Percentiles rank a stretch among this genome's conserved stretches.
These are phyloP conservation scores for Melopsittacus undulatus DNA, from an alignment of 2,797 vertebrate species.

Conservation along the genomic window DNA sequence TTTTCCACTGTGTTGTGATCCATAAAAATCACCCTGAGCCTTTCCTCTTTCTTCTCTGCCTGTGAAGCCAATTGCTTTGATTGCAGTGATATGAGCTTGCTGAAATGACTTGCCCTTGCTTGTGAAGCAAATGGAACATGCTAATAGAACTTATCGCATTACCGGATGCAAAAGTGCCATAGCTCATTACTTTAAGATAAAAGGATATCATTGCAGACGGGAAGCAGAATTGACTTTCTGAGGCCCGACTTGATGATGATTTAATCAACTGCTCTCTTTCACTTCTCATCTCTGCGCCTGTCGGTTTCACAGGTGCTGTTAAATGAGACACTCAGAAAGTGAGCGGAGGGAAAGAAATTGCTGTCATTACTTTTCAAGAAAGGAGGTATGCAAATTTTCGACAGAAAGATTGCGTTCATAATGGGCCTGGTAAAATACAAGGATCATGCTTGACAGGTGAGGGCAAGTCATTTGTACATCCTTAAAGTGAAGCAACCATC, in stretches of 20 bases:
- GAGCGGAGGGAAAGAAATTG: constrained; percentile 89
- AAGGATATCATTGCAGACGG: constrained; percentile 99
- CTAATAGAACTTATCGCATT: constrained; percentile 99
- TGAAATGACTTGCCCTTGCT: constrained; percentile 97
- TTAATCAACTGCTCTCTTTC: constrained; percentile 99
- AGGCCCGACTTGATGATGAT: constrained; percentile 98
- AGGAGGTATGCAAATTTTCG: constrained; percentile 96
- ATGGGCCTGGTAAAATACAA: constrained; percentile 90
- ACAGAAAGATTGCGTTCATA: constrained; percentile 93
- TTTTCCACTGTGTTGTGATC: constrained; percentile 89
- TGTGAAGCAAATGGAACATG: constrained; percentile 99
- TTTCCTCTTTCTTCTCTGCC: constrained; percentile 82
- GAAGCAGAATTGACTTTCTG: constrained; percentile 99
- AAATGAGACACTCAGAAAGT: constrained; percentile 93
- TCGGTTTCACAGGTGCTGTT: constrained; percentile 96
- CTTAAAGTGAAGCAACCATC: constrained; percentile 81
- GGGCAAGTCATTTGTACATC: constrained; percentile 88
- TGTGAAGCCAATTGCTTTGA: constrained; percentile 97
- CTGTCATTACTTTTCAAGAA: constrained; percentile 96
- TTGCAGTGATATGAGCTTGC: constrained; percentile 92
- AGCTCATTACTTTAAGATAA: constrained; percentile 99
- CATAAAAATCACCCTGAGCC: constrained; percentile 85
- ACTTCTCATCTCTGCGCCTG: constrained; percentile 96
- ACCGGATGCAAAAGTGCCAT: constrained; percentile 99
- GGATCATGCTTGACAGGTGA: constrained; percentile 92